A percentile compares a stretch with the other conserved stretches of the same genome.
These are phyloP conservation scores for Microctonus brassicae DNA, from an alignment of 2,888 invertebrate species.

Conservation along the genomic window DNA sequence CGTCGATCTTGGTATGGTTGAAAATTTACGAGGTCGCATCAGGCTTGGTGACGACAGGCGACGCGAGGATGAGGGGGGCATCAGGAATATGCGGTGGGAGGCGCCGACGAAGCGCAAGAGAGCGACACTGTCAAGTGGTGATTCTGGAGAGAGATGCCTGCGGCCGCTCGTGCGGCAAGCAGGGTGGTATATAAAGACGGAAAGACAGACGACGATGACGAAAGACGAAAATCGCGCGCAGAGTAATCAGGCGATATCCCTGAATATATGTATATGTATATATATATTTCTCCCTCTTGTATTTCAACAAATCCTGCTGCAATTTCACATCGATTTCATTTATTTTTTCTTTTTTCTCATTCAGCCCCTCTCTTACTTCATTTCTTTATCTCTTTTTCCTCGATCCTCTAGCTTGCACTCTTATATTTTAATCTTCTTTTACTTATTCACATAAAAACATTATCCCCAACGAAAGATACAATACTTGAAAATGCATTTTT, in stretches of 20 bases:
- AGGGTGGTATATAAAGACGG: conserved; percentile 44
- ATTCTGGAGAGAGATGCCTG: conserved; percentile 8
- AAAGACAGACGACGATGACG: conserved; percentile 54
- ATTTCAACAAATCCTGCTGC: conserved; percentile 37
- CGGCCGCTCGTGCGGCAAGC: conserved; percentile 34
- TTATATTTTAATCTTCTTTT: background rate
- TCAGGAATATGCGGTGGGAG: background rate
- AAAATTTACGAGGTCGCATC: background rate
- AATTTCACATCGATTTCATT: conserved; percentile 43
- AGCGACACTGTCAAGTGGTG: conserved; percentile 33
- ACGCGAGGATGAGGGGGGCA: too few relatives aligned
- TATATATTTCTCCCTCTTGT: conserved; percentile 38
- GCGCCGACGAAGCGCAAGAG: background rate
- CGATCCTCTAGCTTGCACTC: conserved; percentile 24
- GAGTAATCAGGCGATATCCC: conserved; percentile 63
- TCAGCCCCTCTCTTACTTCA: conserved; percentile 26
- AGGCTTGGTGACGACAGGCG: background rate
- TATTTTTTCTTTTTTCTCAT: conserved; percentile 34
- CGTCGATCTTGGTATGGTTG: background rate
- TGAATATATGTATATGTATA: conserved; percentile 29
- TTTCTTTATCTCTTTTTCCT: background rate
- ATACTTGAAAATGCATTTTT: too few relatives aligned
- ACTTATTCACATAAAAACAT: background rate
- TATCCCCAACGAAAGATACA: too few relatives aligned
- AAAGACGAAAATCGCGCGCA: conserved; percentile 61